Percentiles rank a stretch among this genome's conserved stretches.
Evolutionary conservation across 1,140 invertebrate genomes (phyloP).

Genomic region (Teleopsis dalmanni): DNA sequence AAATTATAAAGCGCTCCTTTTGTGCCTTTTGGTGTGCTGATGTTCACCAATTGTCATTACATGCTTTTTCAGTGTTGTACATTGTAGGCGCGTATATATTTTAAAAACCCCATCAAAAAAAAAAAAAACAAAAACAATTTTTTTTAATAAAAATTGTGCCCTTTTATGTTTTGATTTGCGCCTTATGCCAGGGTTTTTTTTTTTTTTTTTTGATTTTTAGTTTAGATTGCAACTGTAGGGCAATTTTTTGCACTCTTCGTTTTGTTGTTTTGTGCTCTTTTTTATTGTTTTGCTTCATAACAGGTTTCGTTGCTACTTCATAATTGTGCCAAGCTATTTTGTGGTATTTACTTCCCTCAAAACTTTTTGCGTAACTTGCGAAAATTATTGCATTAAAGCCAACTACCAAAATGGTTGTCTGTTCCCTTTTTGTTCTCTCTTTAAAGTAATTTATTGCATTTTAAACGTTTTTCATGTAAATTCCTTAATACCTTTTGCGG

Average conservation of each 20-base stretch:
- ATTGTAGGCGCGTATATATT: too few species aligned
- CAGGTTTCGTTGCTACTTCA: slow-evolving; percentile 27
- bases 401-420: not conserved
- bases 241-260: too few species aligned
- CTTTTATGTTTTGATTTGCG: too few species aligned
- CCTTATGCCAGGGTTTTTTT: too few species aligned
- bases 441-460: slow-evolving; percentile 19
- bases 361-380: not conserved
- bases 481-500: too few species aligned
- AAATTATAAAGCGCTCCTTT: slow-evolving; percentile 3
- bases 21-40: not conserved
- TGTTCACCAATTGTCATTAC: slow-evolving; percentile 7
- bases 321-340: slow-evolving; percentile 40
- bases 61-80: slow-evolving; percentile 5
- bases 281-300: not conserved
- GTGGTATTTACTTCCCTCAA: not conserved
- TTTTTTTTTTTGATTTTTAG: too few species aligned
- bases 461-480: slow-evolving; percentile 6
- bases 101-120: too few species aligned
- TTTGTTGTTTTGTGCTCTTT: not conserved
- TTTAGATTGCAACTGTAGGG: too few species aligned
- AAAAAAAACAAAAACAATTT: too few species aligned
- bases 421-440: slow-evolving; percentile 18
- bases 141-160: too few species aligned
- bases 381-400: not conserved